Evolutionary conservation across 2,113 vertebrate species (phyloP).

Genomic region (Misgurnus mizolepis): DNA sequence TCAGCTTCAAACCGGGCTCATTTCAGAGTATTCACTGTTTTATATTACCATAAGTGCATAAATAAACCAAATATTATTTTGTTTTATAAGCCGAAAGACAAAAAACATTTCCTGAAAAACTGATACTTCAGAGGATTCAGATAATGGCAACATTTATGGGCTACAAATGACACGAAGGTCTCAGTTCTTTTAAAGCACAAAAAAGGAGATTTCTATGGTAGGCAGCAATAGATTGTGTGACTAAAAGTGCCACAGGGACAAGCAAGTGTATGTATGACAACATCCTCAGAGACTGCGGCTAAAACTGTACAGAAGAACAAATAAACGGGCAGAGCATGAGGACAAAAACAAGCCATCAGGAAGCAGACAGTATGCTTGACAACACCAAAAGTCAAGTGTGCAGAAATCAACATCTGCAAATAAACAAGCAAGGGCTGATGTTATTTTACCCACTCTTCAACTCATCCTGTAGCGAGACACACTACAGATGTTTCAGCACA

Average conservation of each 20-base stretch:
- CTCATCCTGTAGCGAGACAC: conserved; percentile 14
- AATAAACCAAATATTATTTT: background rate
- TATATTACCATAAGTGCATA: too few relatives aligned
- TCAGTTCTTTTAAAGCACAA: background rate
- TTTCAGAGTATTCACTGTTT: too few relatives aligned
- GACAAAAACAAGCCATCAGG: background rate
- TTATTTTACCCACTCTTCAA: background rate
- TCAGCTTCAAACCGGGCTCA: too few relatives aligned
- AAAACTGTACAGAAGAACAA: conserved; percentile 40
- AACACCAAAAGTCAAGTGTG: background rate
- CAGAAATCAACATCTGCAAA: background rate
- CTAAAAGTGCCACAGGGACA: background rate
- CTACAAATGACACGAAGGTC: background rate
- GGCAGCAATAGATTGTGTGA: background rate
- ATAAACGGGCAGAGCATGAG: conserved; percentile 49
- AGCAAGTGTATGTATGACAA: background rate
- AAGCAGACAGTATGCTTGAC: background rate
- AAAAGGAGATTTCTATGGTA: background rate
- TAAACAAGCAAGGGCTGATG: background rate
- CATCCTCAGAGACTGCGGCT: background rate
- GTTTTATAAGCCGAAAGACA: background rate
- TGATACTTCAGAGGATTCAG: background rate
- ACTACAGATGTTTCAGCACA: conserved; percentile 10
- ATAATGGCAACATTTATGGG: too few relatives aligned
- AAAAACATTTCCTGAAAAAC: too few relatives aligned